phyloP scores from a whole-genome alignment of 2,797 vertebrate species.

The Microctenopoma steveboyesi region DNA sequence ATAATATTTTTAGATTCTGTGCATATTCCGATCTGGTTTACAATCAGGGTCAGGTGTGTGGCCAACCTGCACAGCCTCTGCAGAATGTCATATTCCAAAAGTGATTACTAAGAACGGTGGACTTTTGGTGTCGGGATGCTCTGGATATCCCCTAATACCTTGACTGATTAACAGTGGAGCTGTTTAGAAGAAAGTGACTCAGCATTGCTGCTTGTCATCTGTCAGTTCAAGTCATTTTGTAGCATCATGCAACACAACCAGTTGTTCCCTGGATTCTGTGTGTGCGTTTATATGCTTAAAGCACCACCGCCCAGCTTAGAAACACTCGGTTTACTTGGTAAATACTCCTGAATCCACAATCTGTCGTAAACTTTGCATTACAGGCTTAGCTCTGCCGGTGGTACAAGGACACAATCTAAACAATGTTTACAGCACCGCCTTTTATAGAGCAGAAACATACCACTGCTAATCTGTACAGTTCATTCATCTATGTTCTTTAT shows the following conservation, averaged over 20 bases:
- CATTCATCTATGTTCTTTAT: background rate
- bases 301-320: conserved; percentile 33
- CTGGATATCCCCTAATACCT: conserved; percentile 54
- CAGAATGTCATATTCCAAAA: conserved; percentile 7
- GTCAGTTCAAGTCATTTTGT: conserved; percentile 66
- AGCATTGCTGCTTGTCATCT: conserved; percentile 54
- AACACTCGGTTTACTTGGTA: conserved; percentile 13
- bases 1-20: conserved; percentile 54
- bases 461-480: conserved; percentile 28
- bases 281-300: conserved; percentile 45
- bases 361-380: conserved; percentile 14
- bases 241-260: conserved; percentile 34
- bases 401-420: conserved; percentile 26
- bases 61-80: conserved; percentile 2
- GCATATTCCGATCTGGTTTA: conserved; percentile 19
- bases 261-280: conserved; percentile 37
- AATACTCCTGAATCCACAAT: conserved; percentile 29
- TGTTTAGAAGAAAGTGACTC: conserved; percentile 62
- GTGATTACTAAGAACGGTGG: conserved; percentile 31
- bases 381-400: background rate
- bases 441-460: conserved; percentile 36
- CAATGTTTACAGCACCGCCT: conserved; percentile 14
- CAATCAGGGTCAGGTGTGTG: background rate
- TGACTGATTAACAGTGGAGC: conserved; percentile 48
- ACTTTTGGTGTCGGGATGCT: conserved; percentile 9